phyloP scores from a whole-genome alignment of 2,888 invertebrate species.

The Proisotoma minuta region DNA sequence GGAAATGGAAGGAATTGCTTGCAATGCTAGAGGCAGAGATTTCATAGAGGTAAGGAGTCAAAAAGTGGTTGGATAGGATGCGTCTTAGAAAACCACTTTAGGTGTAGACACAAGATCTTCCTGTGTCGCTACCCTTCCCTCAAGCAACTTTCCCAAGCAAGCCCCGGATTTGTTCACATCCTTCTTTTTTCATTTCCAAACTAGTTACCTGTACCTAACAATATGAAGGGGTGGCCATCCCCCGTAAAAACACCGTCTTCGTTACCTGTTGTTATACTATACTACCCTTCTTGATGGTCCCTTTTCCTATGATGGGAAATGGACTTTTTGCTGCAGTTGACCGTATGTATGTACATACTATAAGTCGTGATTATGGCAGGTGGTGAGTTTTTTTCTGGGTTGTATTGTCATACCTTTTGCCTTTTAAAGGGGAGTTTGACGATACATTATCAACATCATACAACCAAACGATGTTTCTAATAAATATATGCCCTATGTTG shows the following conservation, averaged over 20 bases:
- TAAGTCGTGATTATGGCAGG: conserved; percentile 11
- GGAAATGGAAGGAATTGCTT: background rate
- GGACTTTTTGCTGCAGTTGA: conserved; percentile 1
- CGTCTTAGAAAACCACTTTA: conserved; percentile 5
- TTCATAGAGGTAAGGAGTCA: background rate
- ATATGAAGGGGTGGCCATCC: background rate
- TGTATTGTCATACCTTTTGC: background rate
- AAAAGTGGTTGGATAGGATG: background rate
- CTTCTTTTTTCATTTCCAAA: background rate
- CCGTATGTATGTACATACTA: background rate
- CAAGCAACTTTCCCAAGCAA: conserved; percentile 12
- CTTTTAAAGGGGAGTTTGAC: conserved; percentile 4
- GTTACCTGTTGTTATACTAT: too few relatives aligned
- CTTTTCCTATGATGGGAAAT: conserved; percentile 2
- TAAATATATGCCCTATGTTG: background rate
- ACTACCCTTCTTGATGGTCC: too few relatives aligned
- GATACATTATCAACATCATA: too few relatives aligned
- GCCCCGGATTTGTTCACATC: conserved; percentile 12
- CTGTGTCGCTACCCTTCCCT: conserved; percentile 18
- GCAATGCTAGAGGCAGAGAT: background rate
- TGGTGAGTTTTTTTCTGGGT: conserved; percentile 13
- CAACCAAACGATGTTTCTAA: too few relatives aligned
- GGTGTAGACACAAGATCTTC: conserved; percentile 6
- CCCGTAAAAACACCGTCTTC: background rate
- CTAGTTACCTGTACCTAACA: background rate